Evolutionary conservation across 2,113 vertebrate species (phyloP).

Genomic region (Ochotona curzoniae): DNA sequence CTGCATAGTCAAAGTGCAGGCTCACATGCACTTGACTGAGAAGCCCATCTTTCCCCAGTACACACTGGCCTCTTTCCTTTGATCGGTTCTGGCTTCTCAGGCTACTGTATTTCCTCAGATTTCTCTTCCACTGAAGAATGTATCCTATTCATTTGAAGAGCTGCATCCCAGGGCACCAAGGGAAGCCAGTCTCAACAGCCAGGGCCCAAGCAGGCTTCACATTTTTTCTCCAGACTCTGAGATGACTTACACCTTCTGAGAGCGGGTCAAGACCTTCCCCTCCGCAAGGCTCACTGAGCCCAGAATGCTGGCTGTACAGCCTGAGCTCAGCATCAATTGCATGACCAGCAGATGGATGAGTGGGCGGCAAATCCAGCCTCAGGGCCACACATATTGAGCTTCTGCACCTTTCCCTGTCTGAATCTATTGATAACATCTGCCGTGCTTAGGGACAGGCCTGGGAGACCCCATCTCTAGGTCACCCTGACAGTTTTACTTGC

Average conservation of each 20-base stretch:
- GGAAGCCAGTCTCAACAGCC: background rate
- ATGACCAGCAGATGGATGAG: background rate
- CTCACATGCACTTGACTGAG: background rate
- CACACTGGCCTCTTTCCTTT: background rate
- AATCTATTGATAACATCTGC: background rate
- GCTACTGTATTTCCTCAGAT: background rate
- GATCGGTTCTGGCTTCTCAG: background rate
- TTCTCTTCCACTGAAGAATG: background rate
- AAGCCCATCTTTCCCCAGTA: background rate
- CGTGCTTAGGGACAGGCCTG: background rate
- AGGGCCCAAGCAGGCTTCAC: background rate
- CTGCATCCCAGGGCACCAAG: background rate
- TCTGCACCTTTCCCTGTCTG: background rate
- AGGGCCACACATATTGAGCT: background rate
- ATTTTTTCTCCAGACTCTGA: background rate
- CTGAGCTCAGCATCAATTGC: background rate
- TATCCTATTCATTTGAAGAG: background rate
- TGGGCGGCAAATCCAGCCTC: background rate
- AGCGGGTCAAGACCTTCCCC: background rate
- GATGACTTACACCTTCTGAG: background rate
- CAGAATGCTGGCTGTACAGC: background rate
- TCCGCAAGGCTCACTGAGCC: background rate
- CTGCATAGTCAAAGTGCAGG: background rate
- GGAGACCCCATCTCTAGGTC: background rate
- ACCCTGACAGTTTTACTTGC: too few species aligned